Evolutionary conservation across 2,797 vertebrate species (phyloP).

Genomic region (Catharus ustulatus): DNA sequence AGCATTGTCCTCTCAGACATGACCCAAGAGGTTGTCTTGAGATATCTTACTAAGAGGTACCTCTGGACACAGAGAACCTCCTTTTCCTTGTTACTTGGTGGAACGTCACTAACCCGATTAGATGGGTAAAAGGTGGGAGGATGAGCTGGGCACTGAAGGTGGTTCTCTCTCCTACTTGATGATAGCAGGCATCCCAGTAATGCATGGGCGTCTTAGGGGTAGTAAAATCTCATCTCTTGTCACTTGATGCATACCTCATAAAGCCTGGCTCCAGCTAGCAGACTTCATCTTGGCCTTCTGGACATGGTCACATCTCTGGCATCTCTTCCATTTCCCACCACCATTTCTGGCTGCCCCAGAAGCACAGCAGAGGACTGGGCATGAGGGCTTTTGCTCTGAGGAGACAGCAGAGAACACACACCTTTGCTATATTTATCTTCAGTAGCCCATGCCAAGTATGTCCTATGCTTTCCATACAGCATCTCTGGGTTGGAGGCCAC

Average conservation of each 20-base stretch:
- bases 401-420: neutral
- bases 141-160: neutral
- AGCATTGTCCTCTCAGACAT: neutral
- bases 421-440: neutral
- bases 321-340: neutral
- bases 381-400: neutral
- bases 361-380: neutral
- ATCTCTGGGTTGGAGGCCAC: neutral
- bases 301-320: neutral
- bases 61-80: neutral
- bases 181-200: neutral
- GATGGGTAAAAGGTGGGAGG: neutral
- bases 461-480: neutral
- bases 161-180: neutral
- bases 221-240: neutral
- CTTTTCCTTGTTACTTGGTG: neutral
- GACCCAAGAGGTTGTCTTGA: neutral
- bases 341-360: neutral
- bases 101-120: neutral
- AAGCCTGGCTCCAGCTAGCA: neutral
- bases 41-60: neutral
- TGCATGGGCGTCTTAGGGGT: neutral
- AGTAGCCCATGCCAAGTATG: neutral
- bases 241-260: neutral
- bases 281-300: neutral